Conservation (phyloP, 2,113 vertebrate genomes). For the Nicator chloris region DNA sequence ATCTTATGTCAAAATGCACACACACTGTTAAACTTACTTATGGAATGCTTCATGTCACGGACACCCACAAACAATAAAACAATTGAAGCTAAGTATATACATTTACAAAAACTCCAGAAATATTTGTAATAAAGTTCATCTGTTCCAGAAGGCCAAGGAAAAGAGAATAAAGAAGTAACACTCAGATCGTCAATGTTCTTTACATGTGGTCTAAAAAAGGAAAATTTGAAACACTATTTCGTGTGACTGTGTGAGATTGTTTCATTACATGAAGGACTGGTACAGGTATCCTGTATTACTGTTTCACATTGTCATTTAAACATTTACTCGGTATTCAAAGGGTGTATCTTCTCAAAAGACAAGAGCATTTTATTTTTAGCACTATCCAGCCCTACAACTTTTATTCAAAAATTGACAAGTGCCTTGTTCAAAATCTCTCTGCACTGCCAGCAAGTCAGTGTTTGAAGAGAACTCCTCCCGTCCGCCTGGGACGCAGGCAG, state of each 20-base stretch:
- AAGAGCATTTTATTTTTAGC: background rate
- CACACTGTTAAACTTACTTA: background rate
- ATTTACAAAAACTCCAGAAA: background rate
- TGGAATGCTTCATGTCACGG: background rate
- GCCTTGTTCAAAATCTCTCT: background rate
- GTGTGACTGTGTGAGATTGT: background rate
- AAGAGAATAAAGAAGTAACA: background rate
- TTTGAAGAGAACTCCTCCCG: background rate
- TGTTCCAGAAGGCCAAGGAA: background rate
- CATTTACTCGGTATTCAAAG: background rate
- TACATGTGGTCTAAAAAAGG: background rate
- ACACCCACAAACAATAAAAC: background rate
- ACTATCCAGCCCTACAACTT: background rate
- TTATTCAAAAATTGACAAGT: fast-evolving
- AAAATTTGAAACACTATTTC: background rate
- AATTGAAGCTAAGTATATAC: background rate
- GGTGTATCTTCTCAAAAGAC: background rate
- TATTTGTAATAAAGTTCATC: background rate
- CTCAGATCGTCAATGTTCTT: background rate
- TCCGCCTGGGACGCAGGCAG: fast-evolving
- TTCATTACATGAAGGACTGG: background rate
- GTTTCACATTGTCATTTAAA: background rate
- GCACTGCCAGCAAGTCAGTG: background rate
- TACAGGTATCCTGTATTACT: background rate
- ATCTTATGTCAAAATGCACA: background rate